Percentiles rank a stretch among this genome's conserved stretches.
Conservation (phyloP, 1,140 invertebrate genomes). For the Dufourea novaeangliae region DNA sequence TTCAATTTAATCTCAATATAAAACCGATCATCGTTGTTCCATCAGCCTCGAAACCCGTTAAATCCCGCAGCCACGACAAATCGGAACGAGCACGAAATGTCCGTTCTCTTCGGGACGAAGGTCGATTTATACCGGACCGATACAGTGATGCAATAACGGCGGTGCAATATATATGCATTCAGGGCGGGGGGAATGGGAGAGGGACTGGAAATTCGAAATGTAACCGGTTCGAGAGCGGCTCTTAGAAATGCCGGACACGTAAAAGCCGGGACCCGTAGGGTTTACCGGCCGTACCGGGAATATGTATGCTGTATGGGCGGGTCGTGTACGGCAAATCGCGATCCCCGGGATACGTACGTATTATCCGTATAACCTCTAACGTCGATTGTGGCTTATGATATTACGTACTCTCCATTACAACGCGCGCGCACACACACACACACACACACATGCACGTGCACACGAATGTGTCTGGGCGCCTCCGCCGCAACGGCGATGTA, state of each 20-base stretch:
- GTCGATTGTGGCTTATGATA: constrained; percentile 65
- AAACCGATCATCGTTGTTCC: no score
- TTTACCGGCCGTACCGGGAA: constrained; percentile 69
- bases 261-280: constrained; percentile 71
- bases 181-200: constrained; percentile 7
- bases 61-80: background rate
- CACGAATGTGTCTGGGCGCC: background rate
- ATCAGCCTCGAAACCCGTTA: background rate
- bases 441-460: background rate
- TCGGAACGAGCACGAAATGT: background rate
- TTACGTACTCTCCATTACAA: constrained; percentile 59
- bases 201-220: constrained; percentile 72
- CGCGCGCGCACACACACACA: background rate
- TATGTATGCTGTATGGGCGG: constrained; percentile 62
- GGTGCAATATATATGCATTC: constrained; percentile 21
- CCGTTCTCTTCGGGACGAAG: background rate
- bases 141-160: constrained; percentile 45
- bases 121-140: constrained; percentile 28
- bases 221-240: constrained; percentile 61
- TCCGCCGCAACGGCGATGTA: constrained; percentile 32
- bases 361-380: constrained; percentile 64
- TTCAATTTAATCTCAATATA: no score
- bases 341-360: constrained; percentile 68
- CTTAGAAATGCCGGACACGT: constrained; percentile 76
- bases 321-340: constrained; percentile 68